These are phyloP conservation scores for Artemia sp. DNA, from an alignment of 2,888 invertebrate genomes.

Conservation along the genomic window DNA sequence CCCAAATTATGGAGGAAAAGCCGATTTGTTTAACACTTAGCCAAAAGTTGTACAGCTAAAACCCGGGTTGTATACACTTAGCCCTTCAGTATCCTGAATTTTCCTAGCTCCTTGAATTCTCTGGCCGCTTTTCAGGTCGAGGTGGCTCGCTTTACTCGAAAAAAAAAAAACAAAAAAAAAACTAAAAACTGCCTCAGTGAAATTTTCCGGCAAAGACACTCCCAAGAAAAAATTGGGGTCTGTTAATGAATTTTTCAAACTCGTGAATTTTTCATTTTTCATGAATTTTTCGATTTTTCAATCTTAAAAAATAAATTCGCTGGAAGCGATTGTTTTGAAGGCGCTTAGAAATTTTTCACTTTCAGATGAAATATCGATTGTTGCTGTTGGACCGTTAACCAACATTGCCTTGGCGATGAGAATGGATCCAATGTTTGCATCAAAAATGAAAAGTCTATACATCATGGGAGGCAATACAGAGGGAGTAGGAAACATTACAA, in stretches of 20 bases:
- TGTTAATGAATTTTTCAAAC: too few relatives aligned
- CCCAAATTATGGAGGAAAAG: too few relatives aligned
- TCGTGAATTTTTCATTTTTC: too few relatives aligned
- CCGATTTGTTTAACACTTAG: too few relatives aligned
- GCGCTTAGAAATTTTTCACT: conserved; percentile 27
- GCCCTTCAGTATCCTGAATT: not conserved
- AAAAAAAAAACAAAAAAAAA: too few relatives aligned
- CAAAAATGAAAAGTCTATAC: conserved; percentile 47
- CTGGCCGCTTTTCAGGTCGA: not conserved
- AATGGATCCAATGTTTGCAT: conserved; percentile 46
- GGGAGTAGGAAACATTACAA: conserved; percentile 32
- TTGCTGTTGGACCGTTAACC: conserved; percentile 56
- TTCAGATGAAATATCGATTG: conserved; percentile 42
- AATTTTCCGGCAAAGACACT: too few relatives aligned
- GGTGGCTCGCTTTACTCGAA: not conserved
- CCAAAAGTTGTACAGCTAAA: too few relatives aligned
- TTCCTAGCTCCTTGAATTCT: not conserved
- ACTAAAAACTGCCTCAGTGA: conserved; percentile 13
- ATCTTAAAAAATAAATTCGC: conserved; percentile 18
- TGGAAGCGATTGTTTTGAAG: conserved; percentile 19
- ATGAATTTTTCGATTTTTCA: too few relatives aligned
- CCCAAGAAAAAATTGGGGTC: too few relatives aligned
- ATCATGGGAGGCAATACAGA: conserved; percentile 61
- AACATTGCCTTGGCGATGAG: conserved; percentile 57
- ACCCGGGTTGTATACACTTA: not conserved